Evolutionary conservation across 2,113 vertebrate genomes (phyloP).

Genomic region (Amphiprion ocellaris): DNA sequence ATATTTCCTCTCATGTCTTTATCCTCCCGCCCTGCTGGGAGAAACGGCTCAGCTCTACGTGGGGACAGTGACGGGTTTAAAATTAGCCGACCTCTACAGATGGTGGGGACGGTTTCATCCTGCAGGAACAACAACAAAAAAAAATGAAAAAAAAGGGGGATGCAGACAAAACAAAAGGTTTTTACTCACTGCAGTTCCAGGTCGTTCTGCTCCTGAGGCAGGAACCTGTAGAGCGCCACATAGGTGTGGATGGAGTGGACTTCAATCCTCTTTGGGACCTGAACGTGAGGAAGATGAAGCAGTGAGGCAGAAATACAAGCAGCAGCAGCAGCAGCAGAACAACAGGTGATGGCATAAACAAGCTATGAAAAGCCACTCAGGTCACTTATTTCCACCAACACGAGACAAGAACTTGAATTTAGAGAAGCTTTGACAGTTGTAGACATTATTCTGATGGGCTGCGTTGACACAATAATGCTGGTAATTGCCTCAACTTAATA

Average conservation of each 20-base stretch:
- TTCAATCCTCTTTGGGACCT: conserved; percentile 83
- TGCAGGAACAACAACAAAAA: conserved; percentile 42
- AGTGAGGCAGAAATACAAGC: no score
- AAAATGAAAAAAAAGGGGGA: conserved; percentile 34
- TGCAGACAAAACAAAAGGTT: conserved; percentile 24
- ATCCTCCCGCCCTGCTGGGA: conserved; percentile 54
- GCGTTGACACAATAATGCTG: no score
- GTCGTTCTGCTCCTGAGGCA: conserved; percentile 93
- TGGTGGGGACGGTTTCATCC: conserved; percentile 68
- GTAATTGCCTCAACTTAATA: no score
- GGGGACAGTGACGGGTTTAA: conserved; percentile 68
- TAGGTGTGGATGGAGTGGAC: conserved; percentile 92
- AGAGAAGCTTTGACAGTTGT: no score
- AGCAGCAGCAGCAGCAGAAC: no score
- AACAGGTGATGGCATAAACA: no score
- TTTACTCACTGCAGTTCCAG: conserved; percentile 91
- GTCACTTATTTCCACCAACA: no score
- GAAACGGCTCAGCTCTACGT: conserved; percentile 49
- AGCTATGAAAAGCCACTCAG: no score
- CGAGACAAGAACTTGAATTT: no score
- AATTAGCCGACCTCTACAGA: conserved; percentile 78
- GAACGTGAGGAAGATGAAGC: neutral
- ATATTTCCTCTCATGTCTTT: conserved; percentile 50
- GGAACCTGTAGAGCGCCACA: conserved; percentile 92
- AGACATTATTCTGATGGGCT: no score